Evolutionary conservation across 2,797 vertebrate species (phyloP).

Genomic region (Hippoglossus hippoglossus): DNA sequence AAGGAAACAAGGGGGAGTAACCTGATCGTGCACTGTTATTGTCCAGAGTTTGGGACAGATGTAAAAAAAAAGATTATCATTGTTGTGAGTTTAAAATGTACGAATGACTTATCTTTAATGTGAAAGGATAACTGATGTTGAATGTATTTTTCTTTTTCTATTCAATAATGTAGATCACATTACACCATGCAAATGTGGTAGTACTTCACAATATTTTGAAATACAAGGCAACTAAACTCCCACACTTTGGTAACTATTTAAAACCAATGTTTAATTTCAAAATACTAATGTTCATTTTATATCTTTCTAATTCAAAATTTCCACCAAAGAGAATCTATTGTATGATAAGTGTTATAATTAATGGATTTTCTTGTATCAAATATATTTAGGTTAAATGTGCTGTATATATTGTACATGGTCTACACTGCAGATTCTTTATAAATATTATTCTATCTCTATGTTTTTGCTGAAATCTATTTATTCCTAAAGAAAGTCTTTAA

Average conservation of each 20-base stretch:
- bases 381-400: slow-evolving; percentile 49
- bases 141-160: neutral
- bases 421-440: slow-evolving; percentile 63
- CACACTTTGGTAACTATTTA: slow-evolving; percentile 17
- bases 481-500: slow-evolving; percentile 36
- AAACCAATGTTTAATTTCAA: slow-evolving; percentile 33
- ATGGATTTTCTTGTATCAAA: slow-evolving; percentile 46
- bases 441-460: slow-evolving; percentile 49
- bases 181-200: slow-evolving; percentile 11
- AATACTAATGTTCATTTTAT: slow-evolving; percentile 8
- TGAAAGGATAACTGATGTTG: slow-evolving; percentile 24
- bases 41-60: slow-evolving; percentile 37
- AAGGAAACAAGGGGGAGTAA: slow-evolving; percentile 46
- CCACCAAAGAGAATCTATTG: slow-evolving; percentile 14
- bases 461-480: slow-evolving; percentile 58
- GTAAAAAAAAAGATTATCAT: slow-evolving; percentile 38
- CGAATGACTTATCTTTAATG: slow-evolving; percentile 35
- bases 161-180: slow-evolving; percentile 22
- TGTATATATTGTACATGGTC: slow-evolving; percentile 77
- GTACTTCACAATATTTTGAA: slow-evolving; percentile 15
- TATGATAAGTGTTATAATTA: slow-evolving; percentile 60
- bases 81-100: slow-evolving; percentile 43
- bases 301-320: slow-evolving; percentile 36
- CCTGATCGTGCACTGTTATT: slow-evolving; percentile 69
- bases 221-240: neutral